Evolutionary conservation across 2,888 invertebrate genomes (phyloP).

Genomic region (Bhutanitis thaidina): DNA sequence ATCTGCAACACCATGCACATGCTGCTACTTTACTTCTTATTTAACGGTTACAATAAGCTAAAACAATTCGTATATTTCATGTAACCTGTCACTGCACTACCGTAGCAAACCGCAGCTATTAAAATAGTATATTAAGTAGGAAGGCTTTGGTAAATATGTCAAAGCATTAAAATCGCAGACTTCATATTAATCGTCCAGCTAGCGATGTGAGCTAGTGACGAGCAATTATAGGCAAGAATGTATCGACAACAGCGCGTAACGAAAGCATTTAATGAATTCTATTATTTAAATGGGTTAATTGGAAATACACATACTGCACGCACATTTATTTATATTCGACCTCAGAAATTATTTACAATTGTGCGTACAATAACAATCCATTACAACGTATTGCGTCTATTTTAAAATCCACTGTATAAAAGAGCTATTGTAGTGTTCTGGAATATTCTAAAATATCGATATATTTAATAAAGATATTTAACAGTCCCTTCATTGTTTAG

Average conservation of each 20-base stretch:
- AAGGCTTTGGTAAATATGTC: background rate
- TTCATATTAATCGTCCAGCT: background rate
- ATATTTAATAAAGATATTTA: too few relatives aligned
- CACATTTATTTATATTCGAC: conserved; percentile 4
- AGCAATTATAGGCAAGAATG: background rate
- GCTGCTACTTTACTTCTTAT: too few relatives aligned
- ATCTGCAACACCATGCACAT: too few relatives aligned
- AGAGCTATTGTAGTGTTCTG: background rate
- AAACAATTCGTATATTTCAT: too few relatives aligned
- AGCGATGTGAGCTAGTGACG: background rate
- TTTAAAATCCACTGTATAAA: background rate
- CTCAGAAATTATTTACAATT: conserved; percentile 6
- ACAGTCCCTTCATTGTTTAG: too few relatives aligned
- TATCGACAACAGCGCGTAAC: background rate
- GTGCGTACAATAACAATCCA: conserved; percentile 6
- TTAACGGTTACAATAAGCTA: too few relatives aligned
- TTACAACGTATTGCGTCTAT: conserved; percentile 4
- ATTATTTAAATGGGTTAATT: conserved; percentile 3
- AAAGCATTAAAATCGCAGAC: background rate
- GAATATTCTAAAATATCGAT: too few relatives aligned
- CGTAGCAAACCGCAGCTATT: background rate
- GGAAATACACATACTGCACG: conserved; percentile 5
- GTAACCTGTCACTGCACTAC: too few relatives aligned
- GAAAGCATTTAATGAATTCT: background rate
- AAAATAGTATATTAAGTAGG: background rate